Base-by-base conservation (phyloP, 92 coral and sea anemone genomes). In the Bergia puertoricense region DNA sequence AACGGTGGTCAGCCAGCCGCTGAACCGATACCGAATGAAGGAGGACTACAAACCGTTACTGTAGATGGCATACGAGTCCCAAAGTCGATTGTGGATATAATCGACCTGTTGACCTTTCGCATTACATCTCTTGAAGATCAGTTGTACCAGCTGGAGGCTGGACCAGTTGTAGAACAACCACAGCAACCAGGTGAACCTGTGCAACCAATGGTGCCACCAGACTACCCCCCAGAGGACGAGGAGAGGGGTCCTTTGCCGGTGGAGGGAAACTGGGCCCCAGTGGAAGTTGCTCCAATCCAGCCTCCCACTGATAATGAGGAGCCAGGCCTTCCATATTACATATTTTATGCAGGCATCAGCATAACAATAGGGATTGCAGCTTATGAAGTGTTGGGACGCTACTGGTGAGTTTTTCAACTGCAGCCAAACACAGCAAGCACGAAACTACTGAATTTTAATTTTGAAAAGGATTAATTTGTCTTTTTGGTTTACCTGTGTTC, bases 1-100 rank as follows among this genome's bases (percentile, higher is more conserved):
- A 7, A 4, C 10, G 15, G 4, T 23, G 38, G 6, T 79, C 36
- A n/a, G 13, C 66, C 6, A 16, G 44, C 78, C 45, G 67, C 65
- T 46, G 67, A 46, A 2, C 20, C 65, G 22, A 59, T 48, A 76
- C 51, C 36, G 30, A 76, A 44, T 18, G 38, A 76, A 22, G 65
- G 4, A 0, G 30, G 30, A 18, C 40, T 0, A 1, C 22, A 79
- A 6, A 30, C 42, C 10, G 44, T 79, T 10, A 48, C 39, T 7
- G 50, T 79, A 79, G 82, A 79, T 30, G 82, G 82, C 56, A 4
- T 79, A n/a, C 67, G 9, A 23, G 82, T 79, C 20, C 82, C 82
- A 15, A 79, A 79, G 39, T 46, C 40, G 36, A 22, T 79, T 48
- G 82, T 79, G 15, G 82, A 48, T 38, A 5, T 50, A 38, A 79